phyloP scores from a whole-genome alignment of 2,797 vertebrate species.

The Pempheris klunzingeri region DNA sequence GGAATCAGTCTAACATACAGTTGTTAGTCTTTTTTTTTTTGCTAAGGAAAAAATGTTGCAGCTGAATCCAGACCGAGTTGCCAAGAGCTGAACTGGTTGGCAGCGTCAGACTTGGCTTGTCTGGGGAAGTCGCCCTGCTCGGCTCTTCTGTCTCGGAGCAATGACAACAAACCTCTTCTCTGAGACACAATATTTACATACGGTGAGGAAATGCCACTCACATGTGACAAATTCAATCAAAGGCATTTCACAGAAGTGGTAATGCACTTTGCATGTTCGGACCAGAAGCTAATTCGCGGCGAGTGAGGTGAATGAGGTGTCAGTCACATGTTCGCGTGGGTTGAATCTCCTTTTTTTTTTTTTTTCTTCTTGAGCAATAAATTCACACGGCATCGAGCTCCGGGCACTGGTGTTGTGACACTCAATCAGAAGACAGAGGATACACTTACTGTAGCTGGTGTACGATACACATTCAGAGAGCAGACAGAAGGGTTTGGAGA shows the following conservation, averaged over 20 bases:
- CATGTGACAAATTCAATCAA: conserved; percentile 54
- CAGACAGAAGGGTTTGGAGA: no score
- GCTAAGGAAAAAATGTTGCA: conserved; percentile 31
- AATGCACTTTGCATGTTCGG: no score
- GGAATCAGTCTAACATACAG: conserved; percentile 67
- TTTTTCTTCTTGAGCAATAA: no score
- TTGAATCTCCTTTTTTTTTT: no score
- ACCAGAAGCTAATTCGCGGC: no score
- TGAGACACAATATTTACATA: conserved; percentile 26
- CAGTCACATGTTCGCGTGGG: no score
- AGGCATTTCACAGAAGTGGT: background rate
- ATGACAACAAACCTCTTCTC: conserved; percentile 52
- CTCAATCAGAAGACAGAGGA: no score
- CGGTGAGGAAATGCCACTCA: conserved; percentile 28
- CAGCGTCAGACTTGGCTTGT: conserved; percentile 40
- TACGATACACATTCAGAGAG: no score
- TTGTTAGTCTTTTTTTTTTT: conserved; percentile 54
- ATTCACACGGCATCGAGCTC: no score
- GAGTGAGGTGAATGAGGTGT: no score
- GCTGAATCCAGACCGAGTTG: conserved; percentile 53
- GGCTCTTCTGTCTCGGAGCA: conserved; percentile 44
- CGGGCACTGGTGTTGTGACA: no score
- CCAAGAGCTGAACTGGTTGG: conserved; percentile 45
- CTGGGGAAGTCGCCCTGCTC: conserved; percentile 53
- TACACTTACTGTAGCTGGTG: no score